These are phyloP conservation scores for Sebastes alutus DNA, from an alignment of 2,797 vertebrate genomes.

Conservation along the genomic window DNA sequence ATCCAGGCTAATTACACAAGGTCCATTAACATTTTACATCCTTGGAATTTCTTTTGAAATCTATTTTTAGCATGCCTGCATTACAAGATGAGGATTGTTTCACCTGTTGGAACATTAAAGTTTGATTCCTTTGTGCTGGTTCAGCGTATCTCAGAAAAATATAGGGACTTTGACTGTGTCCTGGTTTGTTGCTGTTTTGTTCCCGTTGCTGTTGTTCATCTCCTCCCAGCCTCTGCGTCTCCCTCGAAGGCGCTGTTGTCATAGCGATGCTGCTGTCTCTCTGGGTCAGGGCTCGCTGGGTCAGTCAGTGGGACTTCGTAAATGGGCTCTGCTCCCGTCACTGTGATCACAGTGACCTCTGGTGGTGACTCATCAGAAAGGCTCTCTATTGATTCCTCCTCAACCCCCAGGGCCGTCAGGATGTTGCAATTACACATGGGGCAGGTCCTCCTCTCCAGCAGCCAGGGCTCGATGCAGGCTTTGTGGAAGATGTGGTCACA, in stretches of 20 bases:
- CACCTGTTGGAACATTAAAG: not conserved
- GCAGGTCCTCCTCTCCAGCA: conserved; percentile 92
- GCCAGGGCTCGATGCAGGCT: conserved; percentile 93
- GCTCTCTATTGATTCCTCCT: conserved; percentile 72
- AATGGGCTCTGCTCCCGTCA: conserved; percentile 55
- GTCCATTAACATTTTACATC: conserved; percentile 15
- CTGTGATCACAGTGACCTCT: conserved; percentile 77
- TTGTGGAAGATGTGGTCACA: conserved; percentile 97
- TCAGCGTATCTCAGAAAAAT: not conserved
- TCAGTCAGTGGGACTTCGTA: conserved; percentile 73
- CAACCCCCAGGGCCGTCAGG: conserved; percentile 89
- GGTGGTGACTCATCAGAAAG: conserved; percentile 28
- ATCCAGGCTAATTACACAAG: conserved; percentile 22
- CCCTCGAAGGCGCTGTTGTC: conserved; percentile 78
- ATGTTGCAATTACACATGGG: conserved; percentile 98
- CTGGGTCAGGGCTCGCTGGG: conserved; percentile 37
- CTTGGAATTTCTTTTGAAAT: not conserved
- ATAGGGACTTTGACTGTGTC: conserved; percentile 14
- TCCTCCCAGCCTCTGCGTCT: conserved; percentile 51
- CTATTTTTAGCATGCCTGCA: not conserved
- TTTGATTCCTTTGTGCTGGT: conserved; percentile 28
- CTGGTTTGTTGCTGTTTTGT: conserved; percentile 29
- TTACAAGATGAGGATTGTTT: conserved; percentile 8
- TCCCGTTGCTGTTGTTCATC: conserved; percentile 44
- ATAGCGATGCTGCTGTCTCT: conserved; percentile 63